Percentiles rank a stretch among this genome's conserved stretches.
phyloP scores from a whole-genome alignment of 2,113 vertebrate genomes.

The Phycodurus eques region DNA sequence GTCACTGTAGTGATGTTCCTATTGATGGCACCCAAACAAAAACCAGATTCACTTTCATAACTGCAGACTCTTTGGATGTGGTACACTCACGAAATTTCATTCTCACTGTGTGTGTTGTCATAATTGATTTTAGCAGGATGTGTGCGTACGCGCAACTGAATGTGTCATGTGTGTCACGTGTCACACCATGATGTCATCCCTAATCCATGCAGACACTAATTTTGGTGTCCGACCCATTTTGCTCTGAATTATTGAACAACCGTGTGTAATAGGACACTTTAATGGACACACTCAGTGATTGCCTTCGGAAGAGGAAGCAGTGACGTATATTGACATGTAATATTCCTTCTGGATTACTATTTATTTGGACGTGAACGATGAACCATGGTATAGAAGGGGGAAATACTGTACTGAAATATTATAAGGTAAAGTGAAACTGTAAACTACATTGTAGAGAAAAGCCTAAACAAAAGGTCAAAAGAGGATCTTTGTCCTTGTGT shows the following conservation, averaged over 20 bases:
- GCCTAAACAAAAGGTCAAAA: constrained; percentile 6
- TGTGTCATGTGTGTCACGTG: background rate
- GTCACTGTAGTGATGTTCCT: too few relatives aligned
- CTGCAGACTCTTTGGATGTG: too few relatives aligned
- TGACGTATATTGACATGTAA: constrained; percentile 25
- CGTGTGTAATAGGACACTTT: constrained; percentile 51
- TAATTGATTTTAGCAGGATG: background rate
- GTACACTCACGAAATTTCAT: background rate
- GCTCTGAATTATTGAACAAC: constrained; percentile 66
- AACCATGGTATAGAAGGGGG: too few relatives aligned
- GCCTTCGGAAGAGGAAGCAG: constrained; percentile 9
- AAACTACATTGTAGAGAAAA: background rate
- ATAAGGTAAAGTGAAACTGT: too few relatives aligned
- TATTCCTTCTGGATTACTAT: background rate
- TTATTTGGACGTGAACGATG: too few relatives aligned
- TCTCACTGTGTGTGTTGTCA: background rate
- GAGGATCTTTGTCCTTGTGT: background rate
- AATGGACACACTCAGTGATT: constrained; percentile 46
- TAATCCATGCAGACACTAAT: constrained; percentile 21
- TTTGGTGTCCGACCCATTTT: constrained; percentile 38
- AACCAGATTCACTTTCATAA: too few relatives aligned
- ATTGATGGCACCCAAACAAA: too few relatives aligned
- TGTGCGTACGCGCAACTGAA: background rate
- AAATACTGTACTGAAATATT: too few relatives aligned
- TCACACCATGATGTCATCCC: constrained; percentile 50